Evolutionary conservation across 2,797 vertebrate species (phyloP).

Genomic region (Sternarchorhynchus goeldii): DNA sequence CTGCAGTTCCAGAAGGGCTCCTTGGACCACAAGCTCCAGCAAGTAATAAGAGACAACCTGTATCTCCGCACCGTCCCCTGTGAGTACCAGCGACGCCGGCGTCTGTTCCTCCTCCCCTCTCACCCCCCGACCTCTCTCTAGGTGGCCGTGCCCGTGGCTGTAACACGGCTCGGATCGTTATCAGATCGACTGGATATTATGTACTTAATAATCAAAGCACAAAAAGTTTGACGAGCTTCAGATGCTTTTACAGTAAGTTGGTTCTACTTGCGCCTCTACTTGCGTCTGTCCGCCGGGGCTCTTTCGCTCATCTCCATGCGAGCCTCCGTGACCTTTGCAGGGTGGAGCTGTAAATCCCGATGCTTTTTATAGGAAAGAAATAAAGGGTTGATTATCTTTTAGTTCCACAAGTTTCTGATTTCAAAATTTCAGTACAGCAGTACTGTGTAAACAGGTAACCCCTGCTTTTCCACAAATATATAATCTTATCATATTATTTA

Average conservation of each 20-base stretch:
- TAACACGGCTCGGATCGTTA: too few species aligned
- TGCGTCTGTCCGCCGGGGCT: neutral
- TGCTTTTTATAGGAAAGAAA: constrained; percentile 11
- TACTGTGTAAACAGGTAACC: neutral
- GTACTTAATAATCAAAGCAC: too few species aligned
- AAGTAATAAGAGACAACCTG: constrained; percentile 98
- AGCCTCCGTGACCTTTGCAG: neutral
- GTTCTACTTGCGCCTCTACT: neutral
- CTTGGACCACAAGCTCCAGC: constrained; percentile 97
- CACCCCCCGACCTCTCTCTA: constrained; percentile 3
- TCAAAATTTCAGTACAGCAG: neutral
- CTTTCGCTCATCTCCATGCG: neutral
- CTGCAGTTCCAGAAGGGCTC: constrained; percentile 99
- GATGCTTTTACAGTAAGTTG: neutral
- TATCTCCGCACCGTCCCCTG: constrained; percentile 98
- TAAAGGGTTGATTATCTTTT: constrained; percentile 20
- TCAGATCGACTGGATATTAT: too few species aligned
- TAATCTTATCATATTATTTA: neutral
- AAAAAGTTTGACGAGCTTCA: too few species aligned
- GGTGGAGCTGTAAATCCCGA: constrained; percentile 26
- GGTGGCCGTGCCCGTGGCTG: constrained; percentile 7
- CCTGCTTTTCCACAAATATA: neutral
- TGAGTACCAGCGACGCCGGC: constrained; percentile 75
- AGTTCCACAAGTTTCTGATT: neutral
- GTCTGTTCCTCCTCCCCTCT: neutral